These are phyloP conservation scores for Onchidella celtica DNA, from an alignment of 2,888 invertebrate species.

Conservation along the genomic window DNA sequence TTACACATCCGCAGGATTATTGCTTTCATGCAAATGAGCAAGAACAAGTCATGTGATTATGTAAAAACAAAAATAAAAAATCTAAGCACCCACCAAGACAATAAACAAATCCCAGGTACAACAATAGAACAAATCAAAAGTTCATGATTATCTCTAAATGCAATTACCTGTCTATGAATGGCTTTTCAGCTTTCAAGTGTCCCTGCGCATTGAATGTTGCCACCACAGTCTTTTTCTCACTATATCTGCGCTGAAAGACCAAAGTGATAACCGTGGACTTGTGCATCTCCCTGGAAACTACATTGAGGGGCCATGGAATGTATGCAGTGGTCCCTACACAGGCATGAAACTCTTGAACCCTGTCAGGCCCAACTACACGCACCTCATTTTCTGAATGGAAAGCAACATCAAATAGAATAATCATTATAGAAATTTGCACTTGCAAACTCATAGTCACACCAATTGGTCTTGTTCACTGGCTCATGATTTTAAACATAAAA, in stretches of 20 bases:
- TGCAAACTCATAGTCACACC: too few relatives aligned
- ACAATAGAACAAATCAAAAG: background rate
- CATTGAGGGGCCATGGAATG: slow-evolving; percentile 46
- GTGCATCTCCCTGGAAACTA: slow-evolving; percentile 20
- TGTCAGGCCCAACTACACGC: slow-evolving; percentile 19
- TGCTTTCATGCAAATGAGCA: too few relatives aligned
- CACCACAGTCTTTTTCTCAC: slow-evolving; percentile 23
- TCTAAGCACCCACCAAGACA: too few relatives aligned
- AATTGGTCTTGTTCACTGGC: too few relatives aligned
- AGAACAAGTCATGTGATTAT: too few relatives aligned
- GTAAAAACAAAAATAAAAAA: too few relatives aligned
- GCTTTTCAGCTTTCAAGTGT: background rate
- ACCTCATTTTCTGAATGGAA: slow-evolving; percentile 2
- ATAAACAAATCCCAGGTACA: too few relatives aligned
- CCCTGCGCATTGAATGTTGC: slow-evolving; percentile 17
- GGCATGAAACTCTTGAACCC: slow-evolving; percentile 45
- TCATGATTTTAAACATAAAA: too few relatives aligned
- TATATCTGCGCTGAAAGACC: slow-evolving; percentile 30
- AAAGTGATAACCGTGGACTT: slow-evolving; percentile 21
- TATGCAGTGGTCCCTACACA: slow-evolving; percentile 44
- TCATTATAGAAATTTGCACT: too few relatives aligned
- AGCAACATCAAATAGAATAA: too few relatives aligned
- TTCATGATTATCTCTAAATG: background rate
- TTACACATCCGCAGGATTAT: too few relatives aligned
- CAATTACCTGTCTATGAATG: slow-evolving; percentile 33